These are phyloP conservation scores for Latheticus oryzae DNA, from an alignment of 2,888 invertebrate genomes.

Conservation along the genomic window DNA sequence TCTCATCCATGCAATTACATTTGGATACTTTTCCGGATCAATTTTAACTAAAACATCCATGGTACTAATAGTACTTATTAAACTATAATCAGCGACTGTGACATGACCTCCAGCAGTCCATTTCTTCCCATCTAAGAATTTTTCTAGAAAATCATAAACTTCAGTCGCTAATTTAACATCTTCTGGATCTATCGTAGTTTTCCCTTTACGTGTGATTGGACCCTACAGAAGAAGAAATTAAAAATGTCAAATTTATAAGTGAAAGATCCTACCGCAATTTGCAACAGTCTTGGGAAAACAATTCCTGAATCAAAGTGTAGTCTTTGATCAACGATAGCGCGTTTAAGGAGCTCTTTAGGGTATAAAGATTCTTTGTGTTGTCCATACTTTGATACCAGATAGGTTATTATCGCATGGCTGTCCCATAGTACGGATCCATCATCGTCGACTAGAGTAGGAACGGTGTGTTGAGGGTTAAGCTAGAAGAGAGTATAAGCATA, in stretches of 20 bases:
- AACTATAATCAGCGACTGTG: conserved; percentile 40
- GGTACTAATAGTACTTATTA: conserved; percentile 35
- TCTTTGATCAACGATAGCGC: conserved; percentile 42
- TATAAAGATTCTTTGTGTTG: conserved; percentile 41
- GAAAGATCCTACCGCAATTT: conserved; percentile 30
- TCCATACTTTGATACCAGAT: conserved; percentile 54
- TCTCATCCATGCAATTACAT: conserved; percentile 10
- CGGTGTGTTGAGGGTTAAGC: conserved; percentile 64
- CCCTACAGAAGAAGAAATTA: conserved; percentile 10
- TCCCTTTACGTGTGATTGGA: conserved; percentile 11
- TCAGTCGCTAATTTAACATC: conserved; percentile 10
- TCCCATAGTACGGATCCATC: conserved; percentile 63
- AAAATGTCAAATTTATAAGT: not conserved
- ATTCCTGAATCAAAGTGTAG: conserved; percentile 41
- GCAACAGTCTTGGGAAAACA: conserved; percentile 23
- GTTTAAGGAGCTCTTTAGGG: conserved; percentile 37
- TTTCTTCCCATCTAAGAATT: conserved; percentile 15
- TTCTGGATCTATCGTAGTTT: conserved; percentile 2
- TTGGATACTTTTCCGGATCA: conserved; percentile 28
- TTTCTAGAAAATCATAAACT: conserved; percentile 23
- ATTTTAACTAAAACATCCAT: conserved; percentile 19
- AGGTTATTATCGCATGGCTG: conserved; percentile 66
- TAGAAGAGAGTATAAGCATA: conserved; percentile 46
- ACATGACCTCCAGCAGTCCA: conserved; percentile 34
- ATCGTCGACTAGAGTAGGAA: conserved; percentile 53